These are phyloP conservation scores for Myodes glareolus DNA, from an alignment of 2,113 vertebrate species.

Conservation along the genomic window DNA sequence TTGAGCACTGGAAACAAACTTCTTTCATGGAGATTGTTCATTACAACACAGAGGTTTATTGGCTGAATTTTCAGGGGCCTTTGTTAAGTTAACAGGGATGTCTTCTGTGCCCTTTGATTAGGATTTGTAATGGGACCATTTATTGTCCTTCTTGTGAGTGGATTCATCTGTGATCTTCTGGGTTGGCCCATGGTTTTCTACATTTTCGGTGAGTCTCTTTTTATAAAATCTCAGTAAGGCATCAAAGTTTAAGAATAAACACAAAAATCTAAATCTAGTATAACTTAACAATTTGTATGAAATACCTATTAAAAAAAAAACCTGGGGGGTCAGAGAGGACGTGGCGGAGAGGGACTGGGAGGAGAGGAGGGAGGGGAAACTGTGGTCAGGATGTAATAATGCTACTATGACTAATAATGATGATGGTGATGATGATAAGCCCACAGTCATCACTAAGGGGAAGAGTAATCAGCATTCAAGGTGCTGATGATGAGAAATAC, in stretches of 20 bases:
- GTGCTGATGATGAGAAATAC: not conserved
- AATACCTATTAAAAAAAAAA: not conserved
- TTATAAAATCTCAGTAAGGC: not conserved
- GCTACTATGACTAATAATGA: too few species aligned
- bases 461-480: not conserved
- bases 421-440: not conserved
- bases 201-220: constrained; percentile 86
- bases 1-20: not conserved
- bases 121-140: constrained; percentile 87
- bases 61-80: not conserved
- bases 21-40: not conserved
- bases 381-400: too few species aligned
- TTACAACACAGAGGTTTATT: too few species aligned
- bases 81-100: not conserved
- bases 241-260: not conserved
- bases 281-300: not conserved
- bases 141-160: constrained; percentile 86
- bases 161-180: constrained; percentile 86
- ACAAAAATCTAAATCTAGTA: not conserved
- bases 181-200: constrained; percentile 92
- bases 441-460: not conserved
- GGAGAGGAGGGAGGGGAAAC: not conserved
- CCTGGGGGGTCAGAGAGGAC: not conserved
- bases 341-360: not conserved
- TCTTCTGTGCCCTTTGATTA: constrained; percentile 3